Evolutionary conservation across 2,113 vertebrate genomes (phyloP), one percentile per base, ranked within the genome.

Genomic region (Anarhynchus alexandrinus): DNA sequence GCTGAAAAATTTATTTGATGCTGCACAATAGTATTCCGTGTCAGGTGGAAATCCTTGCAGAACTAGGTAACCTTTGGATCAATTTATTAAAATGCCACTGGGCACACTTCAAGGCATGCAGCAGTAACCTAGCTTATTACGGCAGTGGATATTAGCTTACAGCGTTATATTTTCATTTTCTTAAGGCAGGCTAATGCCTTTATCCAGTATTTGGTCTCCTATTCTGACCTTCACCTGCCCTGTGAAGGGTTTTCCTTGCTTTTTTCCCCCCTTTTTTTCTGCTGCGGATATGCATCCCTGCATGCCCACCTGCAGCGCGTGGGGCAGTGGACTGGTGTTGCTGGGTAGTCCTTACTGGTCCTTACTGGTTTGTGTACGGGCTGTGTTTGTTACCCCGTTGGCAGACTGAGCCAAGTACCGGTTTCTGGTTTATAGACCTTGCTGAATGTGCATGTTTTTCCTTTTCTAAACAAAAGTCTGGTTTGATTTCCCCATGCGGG

Each of bases 291-390:
- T 6, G 38, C 26, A 45, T 9, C 45, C 27, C 15, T 29, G 0
- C 0, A 0, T 40, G 43, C 11, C 34, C 20, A 6, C 18, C 12
- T 3, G 25, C n/a, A 38, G 30, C 0, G 27, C 5, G 11, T 1
- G 4, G 54, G 45, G 27, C 2, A 3, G 18, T 15, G 34, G 34
- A 13, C 13, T 8, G 61, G 20, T 4, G 8, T 10, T 64, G 12
- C 2, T 30, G 55, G 9, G 23, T 29, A 7, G 43, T 45, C 43
- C 43, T 45, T 42, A 40, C 40, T 40, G 40, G 40, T 40, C 40
- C n/a, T 40, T 25, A 7, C 65, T 71, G 47, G 8, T 57, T 52
- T 66, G 15, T 40, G 12, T 30, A 3, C 1, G 20, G 51, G 40
- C 55, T 82, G 26, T 76, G 38, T 40, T 73, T 84, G 40, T 38